Evolutionary conservation across 2,888 invertebrate genomes (phyloP).

Genomic region (Zele albiditarsus): DNA sequence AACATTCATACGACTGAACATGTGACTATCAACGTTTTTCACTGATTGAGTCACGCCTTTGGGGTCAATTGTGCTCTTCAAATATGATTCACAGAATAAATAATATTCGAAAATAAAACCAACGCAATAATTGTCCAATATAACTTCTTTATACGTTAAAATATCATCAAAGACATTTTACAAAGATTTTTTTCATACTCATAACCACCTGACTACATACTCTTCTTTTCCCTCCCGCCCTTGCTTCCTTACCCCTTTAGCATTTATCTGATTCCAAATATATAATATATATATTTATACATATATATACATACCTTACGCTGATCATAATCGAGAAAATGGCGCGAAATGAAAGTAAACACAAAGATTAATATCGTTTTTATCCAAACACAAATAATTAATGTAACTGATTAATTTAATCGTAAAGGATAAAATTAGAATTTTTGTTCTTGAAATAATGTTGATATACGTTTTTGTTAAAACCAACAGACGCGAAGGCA

Average conservation of each 20-base stretch:
- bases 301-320: slow-evolving; percentile 19
- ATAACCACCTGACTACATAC: too few species aligned
- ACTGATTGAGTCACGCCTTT: neutral
- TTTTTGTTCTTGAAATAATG: slow-evolving; percentile 29
- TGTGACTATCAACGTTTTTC: neutral
- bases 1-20: neutral
- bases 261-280: too few species aligned
- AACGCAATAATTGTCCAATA: neutral
- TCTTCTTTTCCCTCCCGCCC: too few species aligned
- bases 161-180: neutral
- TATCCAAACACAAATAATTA: neutral
- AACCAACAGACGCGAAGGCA: slow-evolving; percentile 39
- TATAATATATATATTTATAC: neutral
- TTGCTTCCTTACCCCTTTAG: too few species aligned
- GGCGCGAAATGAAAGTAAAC: slow-evolving; percentile 30
- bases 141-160: neutral
- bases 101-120: neutral
- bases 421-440: neutral
- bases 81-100: neutral
- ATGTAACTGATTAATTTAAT: neutral
- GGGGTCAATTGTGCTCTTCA: neutral
- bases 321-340: slow-evolving; percentile 16
- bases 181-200: too few species aligned
- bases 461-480: slow-evolving; percentile 21
- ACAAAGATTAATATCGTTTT: neutral